Evolutionary conservation across 2,797 vertebrate genomes (phyloP).

Genomic region (Lates japonicus): DNA sequence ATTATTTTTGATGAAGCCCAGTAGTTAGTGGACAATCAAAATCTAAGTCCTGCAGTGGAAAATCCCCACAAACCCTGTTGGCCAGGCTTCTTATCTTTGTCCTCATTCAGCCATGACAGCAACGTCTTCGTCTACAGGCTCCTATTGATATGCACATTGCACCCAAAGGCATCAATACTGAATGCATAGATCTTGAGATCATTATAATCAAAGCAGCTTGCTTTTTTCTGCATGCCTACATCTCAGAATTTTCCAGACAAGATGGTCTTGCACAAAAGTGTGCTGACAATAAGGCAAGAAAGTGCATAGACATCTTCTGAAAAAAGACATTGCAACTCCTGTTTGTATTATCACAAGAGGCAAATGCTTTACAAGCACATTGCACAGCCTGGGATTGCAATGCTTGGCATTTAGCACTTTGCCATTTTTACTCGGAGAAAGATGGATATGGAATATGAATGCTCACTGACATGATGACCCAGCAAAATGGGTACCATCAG

Average conservation of each 20-base stretch:
- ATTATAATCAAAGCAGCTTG: constrained; percentile 18
- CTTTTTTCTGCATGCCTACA: neutral
- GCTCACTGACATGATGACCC: constrained; percentile 69
- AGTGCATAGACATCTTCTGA: constrained; percentile 4
- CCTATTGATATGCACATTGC: constrained; percentile 53
- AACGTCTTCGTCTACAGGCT: neutral
- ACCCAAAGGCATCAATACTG: constrained; percentile 29
- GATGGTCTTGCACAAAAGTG: constrained; percentile 4
- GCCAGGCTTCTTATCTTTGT: constrained; percentile 15
- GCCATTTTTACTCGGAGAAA: constrained; percentile 70
- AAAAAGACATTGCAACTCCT: constrained; percentile 20
- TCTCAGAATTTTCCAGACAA: neutral
- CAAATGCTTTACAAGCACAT: constrained; percentile 53
- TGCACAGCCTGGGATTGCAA: constrained; percentile 46
- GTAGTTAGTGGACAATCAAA: neutral
- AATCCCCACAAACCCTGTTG: constrained; percentile 39
- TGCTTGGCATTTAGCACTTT: constrained; percentile 70
- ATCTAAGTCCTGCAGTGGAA: constrained; percentile 19
- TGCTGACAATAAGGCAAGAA: constrained; percentile 6
- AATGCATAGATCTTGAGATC: neutral
- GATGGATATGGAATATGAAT: constrained; percentile 76
- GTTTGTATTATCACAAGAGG: constrained; percentile 38
- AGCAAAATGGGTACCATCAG: constrained; percentile 56
- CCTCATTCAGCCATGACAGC: constrained; percentile 27
- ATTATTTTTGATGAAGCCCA: constrained; percentile 23